Evolutionary conservation across 2,113 vertebrate species (phyloP), one percentile per base, ranked within the genome.

Genomic region (Salvelinus alpinus): DNA sequence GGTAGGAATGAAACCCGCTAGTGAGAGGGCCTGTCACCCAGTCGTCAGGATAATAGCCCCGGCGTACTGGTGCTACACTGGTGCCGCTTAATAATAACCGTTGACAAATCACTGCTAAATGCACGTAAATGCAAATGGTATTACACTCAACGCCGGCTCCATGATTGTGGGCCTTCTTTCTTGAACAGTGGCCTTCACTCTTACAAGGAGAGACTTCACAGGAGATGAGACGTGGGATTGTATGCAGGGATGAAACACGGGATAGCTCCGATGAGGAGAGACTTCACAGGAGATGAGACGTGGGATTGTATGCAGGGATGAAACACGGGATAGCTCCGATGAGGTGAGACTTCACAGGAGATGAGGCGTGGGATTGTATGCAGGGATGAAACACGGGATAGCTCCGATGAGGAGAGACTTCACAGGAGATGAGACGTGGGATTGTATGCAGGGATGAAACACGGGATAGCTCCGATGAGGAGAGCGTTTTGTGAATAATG

Each of bases 111-210:
- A 20, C 57, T 47, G 65, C 77, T 44, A 27, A 74, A 73, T 57
- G 16, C 18, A 57, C 18, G 14, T 57, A 57, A 7, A 27, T 68
- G 31, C 68, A 71, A 9, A 71, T 54, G 64, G 25, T 31, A 72
- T 31, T 75, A 62, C 34, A 57, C 34, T 68, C 59, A 31, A 82
- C 25, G 59, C 14, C 59, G n/a, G 59, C n/a, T 60, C 59, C 12
- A 60, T 2, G 4, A 4, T n/a, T 9, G 20, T 51, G 14, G 48
- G 48, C 48, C 48, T 14, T 14, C 3, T 1, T 51, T 51, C 48
- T 16, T 51, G 51, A 54, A 18, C 14, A 18, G 51, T 54, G 16
- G 14, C 51, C 51, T 54, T 54, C 51, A 6, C 12, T 18, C 12
- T 54, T 54, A 62, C 16, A 7, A 62, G n/a, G 25, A 27, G 64